A percentile compares a stretch with the other conserved stretches of the same genome.
Evolutionary conservation across 2,888 invertebrate species (phyloP).

Genomic region (Cotesia congregata): DNA sequence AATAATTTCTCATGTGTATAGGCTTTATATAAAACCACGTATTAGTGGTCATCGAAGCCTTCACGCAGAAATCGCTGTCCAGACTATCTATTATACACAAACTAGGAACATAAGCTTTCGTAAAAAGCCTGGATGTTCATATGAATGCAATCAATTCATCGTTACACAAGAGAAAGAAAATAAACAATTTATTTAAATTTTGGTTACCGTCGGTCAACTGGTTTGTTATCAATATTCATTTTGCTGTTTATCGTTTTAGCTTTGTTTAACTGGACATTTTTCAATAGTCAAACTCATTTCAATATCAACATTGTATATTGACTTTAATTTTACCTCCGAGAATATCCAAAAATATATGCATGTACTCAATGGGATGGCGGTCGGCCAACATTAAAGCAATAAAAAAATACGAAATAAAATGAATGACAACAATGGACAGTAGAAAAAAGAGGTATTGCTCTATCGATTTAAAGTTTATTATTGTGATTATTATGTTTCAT

Average conservation of each 20-base stretch:
- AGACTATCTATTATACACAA: background rate
- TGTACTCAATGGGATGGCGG: conserved; percentile 6
- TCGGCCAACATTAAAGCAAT: conserved; percentile 14
- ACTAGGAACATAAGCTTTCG: background rate
- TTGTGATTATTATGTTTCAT: background rate
- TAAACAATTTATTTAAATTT: background rate
- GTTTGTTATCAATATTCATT: background rate
- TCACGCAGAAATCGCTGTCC: conserved; percentile 18
- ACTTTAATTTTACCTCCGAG: conserved; percentile 10
- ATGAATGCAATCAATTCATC: background rate
- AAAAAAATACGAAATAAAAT: conserved; percentile 8
- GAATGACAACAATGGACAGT: background rate
- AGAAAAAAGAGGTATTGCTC: conserved; percentile 5
- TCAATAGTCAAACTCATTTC: conserved; percentile 47
- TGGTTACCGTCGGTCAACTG: background rate
- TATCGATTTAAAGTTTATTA: background rate
- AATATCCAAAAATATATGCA: background rate
- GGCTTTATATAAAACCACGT: background rate
- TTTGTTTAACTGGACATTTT: conserved; percentile 39
- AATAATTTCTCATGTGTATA: background rate
- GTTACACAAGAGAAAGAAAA: background rate
- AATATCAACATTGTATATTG: conserved; percentile 37
- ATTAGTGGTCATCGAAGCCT: conserved; percentile 17
- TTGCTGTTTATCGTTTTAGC: background rate
- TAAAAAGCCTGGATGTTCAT: background rate